Base-by-base conservation (phyloP, 2,113 vertebrate genomes). In the Vidua macroura region DNA sequence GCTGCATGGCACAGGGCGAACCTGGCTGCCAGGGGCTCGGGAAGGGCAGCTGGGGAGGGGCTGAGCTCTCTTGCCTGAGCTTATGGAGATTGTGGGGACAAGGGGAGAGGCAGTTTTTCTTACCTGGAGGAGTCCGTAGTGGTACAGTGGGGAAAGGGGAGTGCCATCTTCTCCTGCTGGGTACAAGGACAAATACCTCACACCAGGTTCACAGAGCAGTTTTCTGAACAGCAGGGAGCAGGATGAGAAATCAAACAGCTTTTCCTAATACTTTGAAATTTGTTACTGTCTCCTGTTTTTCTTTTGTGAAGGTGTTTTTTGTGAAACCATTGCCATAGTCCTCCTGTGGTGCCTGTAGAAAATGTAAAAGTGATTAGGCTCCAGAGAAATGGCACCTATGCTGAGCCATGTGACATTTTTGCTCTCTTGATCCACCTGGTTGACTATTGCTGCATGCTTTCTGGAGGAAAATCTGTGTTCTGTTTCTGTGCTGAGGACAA, bases 111-210 rank as follows among this genome's bases (percentile, higher is more conserved):
- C 58, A 68, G 30, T 11, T 76, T 24, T 80, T 48, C 46, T 68
- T 44, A 15, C 27, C 48, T 19, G 22, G 41, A 49, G 23, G 7
- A 41, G 41, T 7, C 0, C 2, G 1, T 2, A 33, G 35, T 10
- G 48, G 39, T 44, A 6, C 8, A 37, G 43, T 6, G 35, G 68
- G 48, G 35, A 76, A 73, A 64, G 41, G 35, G 16, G 16, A 35
- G 41, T 13, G 16, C 24, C 4, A 1, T 37, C 6, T 67, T 85
- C 68, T 35, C 19, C 35, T 3, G 6, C 48, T 11, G 58, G 51
- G 35, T 43, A 49, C 16, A 28, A 49, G 62, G 67, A 60, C 35
- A 68, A 56, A 28, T 27, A 20, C 22, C 31, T 78, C 33, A 9
- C 44, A 31, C 15, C 15, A 37, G 21, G 11, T 62, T 64, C 49